Conservation (phyloP, 2,797 vertebrate genomes). For the Gymnothorax reevesii region DNA sequence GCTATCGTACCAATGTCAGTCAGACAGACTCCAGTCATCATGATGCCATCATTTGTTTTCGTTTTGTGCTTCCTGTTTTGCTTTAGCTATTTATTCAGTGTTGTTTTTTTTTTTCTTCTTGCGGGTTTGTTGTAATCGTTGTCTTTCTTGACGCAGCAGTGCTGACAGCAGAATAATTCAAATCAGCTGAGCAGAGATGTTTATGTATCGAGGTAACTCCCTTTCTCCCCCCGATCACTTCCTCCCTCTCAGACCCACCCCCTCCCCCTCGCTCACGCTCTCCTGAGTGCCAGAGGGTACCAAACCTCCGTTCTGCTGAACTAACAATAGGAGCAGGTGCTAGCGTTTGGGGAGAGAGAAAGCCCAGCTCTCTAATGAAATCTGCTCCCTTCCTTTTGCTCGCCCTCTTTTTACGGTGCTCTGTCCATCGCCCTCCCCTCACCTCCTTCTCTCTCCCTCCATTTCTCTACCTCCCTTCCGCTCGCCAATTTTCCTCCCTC, state of each 20-base stretch:
- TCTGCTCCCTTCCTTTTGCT: conserved; percentile 5
- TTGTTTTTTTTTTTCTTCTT: background rate
- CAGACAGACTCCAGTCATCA: conserved; percentile 45
- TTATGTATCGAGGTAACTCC: conserved; percentile 47
- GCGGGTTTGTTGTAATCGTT: background rate
- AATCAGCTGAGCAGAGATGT: conserved; percentile 51
- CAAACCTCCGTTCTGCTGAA: conserved; percentile 16
- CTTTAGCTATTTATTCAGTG: background rate
- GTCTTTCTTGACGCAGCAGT: conserved; percentile 27
- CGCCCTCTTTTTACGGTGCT: background rate
- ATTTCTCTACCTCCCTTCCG: background rate
- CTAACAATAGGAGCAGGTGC: conserved; percentile 37
- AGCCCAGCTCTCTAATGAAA: conserved; percentile 28
- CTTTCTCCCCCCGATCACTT: conserved; percentile 3
- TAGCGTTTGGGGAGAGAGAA: conserved; percentile 10
- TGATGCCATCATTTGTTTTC: conserved; percentile 49
- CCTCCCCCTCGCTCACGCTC: background rate
- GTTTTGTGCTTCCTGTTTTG: conserved; percentile 43
- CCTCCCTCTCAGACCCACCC: conserved; percentile 19
- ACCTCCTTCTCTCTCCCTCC: background rate
- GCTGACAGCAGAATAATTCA: conserved; percentile 55
- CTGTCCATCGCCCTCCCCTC: background rate
- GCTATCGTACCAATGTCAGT: conserved; percentile 35
- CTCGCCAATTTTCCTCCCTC: background rate
- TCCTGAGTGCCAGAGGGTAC: conserved; percentile 9